Percentiles rank a stretch among this genome's conserved stretches.
These are phyloP conservation scores for Leptinotarsa tumamoca DNA, from an alignment of 2,888 invertebrate species.

Conservation along the genomic window DNA sequence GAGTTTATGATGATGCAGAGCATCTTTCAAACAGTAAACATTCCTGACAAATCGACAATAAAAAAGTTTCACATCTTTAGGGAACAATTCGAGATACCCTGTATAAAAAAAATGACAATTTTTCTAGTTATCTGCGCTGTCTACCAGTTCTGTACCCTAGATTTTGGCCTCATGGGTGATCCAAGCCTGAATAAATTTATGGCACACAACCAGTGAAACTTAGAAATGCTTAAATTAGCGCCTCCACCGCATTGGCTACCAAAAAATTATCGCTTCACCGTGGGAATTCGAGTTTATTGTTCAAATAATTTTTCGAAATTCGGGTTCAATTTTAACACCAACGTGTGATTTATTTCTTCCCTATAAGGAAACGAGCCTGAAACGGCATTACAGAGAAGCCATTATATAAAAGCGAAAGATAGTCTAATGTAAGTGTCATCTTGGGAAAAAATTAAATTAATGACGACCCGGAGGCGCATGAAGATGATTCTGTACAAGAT, in stretches of 20 bases:
- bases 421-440: constrained; percentile 53
- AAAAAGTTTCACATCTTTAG: too few relatives aligned
- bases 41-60: too few relatives aligned
- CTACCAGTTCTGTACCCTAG: too few relatives aligned
- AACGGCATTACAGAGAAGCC: constrained; percentile 40
- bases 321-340: constrained; percentile 60
- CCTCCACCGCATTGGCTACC: constrained; percentile 35
- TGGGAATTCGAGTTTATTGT: constrained; percentile 57
- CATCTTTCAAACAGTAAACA: too few relatives aligned
- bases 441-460: constrained; percentile 42
- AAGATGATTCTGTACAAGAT: constrained; percentile 12
- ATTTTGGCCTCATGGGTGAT: too few relatives aligned
- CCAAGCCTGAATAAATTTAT: neutral
- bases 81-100: too few relatives aligned
- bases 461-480: constrained; percentile 14
- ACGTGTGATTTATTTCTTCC: constrained; percentile 60
- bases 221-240: constrained; percentile 13
- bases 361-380: constrained; percentile 51
- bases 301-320: constrained; percentile 56
- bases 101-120: too few relatives aligned
- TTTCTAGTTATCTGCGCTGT: too few relatives aligned
- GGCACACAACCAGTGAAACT: neutral
- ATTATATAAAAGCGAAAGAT: constrained; percentile 51
- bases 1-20: too few relatives aligned
- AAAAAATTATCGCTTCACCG: constrained; percentile 56